These are phyloP conservation scores for Ceriagrion tenellum DNA, from an alignment of 2,888 invertebrate species.

Conservation along the genomic window DNA sequence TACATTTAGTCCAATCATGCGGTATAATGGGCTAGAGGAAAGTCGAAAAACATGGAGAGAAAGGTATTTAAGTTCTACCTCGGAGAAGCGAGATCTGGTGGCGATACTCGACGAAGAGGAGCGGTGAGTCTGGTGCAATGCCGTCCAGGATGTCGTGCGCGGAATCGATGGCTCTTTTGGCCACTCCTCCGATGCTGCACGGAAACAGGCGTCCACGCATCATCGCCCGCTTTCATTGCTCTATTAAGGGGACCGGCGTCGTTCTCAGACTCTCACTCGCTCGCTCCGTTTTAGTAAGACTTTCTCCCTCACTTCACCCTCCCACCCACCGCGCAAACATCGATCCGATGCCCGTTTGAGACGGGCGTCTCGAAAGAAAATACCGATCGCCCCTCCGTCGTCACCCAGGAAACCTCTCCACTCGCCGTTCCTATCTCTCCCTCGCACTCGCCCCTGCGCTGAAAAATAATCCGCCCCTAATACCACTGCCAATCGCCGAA, in stretches of 20 bases:
- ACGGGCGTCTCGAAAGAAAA: background rate
- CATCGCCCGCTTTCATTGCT: constrained; percentile 19
- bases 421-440: background rate
- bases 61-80: background rate
- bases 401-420: background rate
- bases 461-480: constrained; percentile 12
- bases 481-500: background rate
- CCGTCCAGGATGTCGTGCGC: background rate
- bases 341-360: background rate
- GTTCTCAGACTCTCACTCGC: constrained; percentile 13
- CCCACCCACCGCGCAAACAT: background rate
- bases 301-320: background rate
- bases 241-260: background rate
- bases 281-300: background rate
- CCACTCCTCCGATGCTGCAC: background rate
- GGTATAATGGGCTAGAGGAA: background rate
- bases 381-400: background rate
- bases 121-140: background rate
- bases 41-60: background rate
- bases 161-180: background rate
- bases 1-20: too few relatives aligned
- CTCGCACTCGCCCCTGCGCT: background rate
- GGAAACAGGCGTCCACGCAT: background rate
- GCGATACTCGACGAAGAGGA: background rate
- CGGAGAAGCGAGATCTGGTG: background rate